A percentile compares a stretch with the other conserved stretches of the same genome.
Evolutionary conservation across 2,888 invertebrate genomes (phyloP).

Genomic region (Brachynemurus nebulosus): DNA sequence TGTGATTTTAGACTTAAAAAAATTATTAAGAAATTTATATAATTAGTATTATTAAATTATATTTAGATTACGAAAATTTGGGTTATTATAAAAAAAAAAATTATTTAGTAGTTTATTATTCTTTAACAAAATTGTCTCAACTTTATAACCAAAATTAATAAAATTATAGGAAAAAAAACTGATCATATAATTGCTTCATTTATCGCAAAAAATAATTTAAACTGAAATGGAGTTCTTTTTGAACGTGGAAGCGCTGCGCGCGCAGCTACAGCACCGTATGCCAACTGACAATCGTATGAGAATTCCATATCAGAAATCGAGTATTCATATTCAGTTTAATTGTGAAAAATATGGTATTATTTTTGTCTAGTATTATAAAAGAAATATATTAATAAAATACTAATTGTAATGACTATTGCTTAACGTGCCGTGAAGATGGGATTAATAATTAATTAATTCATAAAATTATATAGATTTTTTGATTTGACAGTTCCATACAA

Average conservation of each 20-base stretch:
- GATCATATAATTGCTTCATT: slow-evolving; percentile 1
- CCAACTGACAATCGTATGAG: too few relatives aligned
- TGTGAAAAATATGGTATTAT: background rate
- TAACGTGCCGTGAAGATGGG: background rate
- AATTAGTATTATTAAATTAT: background rate
- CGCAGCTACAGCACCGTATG: too few relatives aligned
- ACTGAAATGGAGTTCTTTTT: background rate
- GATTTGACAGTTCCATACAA: background rate
- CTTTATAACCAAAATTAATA: slow-evolving; percentile 1
- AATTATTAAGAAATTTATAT: background rate
- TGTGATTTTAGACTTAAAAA: slow-evolving; percentile 1
- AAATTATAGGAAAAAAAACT: background rate
- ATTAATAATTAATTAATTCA: background rate
- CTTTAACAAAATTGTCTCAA: background rate
- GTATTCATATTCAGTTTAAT: background rate
- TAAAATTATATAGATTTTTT: background rate
- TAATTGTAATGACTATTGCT: background rate
- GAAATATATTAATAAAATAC: slow-evolving; percentile 2
- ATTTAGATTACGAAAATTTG: too few relatives aligned
- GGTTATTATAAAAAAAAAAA: background rate
- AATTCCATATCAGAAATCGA: too few relatives aligned
- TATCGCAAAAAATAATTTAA: background rate
- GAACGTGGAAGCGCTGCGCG: too few relatives aligned
- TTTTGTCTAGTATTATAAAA: background rate
- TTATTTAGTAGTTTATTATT: too few relatives aligned